Percentiles rank a stretch among this genome's conserved stretches.
These are phyloP conservation scores for Dreissena polymorpha DNA, from an alignment of 1,140 invertebrate species.

Conservation along the genomic window DNA sequence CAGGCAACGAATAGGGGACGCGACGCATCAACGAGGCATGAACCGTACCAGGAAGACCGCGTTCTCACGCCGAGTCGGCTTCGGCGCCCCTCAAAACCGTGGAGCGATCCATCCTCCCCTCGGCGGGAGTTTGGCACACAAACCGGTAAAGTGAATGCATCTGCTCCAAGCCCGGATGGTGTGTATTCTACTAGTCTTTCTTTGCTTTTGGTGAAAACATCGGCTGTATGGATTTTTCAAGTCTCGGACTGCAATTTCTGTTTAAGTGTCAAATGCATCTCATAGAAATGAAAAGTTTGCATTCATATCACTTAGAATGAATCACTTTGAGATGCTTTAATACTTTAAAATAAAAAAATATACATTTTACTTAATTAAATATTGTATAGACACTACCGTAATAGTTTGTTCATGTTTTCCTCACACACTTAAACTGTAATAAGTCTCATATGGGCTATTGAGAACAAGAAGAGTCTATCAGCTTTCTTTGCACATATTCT, in stretches of 20 bases:
- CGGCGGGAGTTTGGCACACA: slow-evolving; percentile 76
- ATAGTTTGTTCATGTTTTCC: too few species aligned
- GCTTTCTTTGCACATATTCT: too few species aligned
- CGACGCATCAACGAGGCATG: slow-evolving; percentile 35
- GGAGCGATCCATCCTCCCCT: slow-evolving; percentile 59
- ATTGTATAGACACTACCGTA: too few species aligned
- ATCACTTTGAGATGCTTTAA: too few species aligned
- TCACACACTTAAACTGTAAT: too few species aligned
- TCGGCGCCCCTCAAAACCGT: slow-evolving; percentile 56
- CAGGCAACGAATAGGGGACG: slow-evolving; percentile 11
- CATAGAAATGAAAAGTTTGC: too few species aligned
- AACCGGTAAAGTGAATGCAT: slow-evolving; percentile 67
- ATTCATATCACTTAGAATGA: too few species aligned
- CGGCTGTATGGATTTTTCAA: not conserved
- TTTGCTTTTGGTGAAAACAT: not conserved
- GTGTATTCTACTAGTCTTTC: slow-evolving; percentile 36
- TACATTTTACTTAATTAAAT: too few species aligned
- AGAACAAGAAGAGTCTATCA: too few species aligned
- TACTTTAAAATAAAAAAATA: too few species aligned
- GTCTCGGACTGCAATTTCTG: not conserved
- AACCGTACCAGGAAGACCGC: slow-evolving; percentile 71
- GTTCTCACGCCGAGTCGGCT: slow-evolving; percentile 70
- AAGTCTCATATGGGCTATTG: too few species aligned
- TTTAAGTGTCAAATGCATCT: too few species aligned
- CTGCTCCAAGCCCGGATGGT: slow-evolving; percentile 42